Percentiles rank a stretch among this genome's conserved stretches.
Evolutionary conservation across 2,888 invertebrate genomes (phyloP).

Genomic region (Baronia brevicornis): DNA sequence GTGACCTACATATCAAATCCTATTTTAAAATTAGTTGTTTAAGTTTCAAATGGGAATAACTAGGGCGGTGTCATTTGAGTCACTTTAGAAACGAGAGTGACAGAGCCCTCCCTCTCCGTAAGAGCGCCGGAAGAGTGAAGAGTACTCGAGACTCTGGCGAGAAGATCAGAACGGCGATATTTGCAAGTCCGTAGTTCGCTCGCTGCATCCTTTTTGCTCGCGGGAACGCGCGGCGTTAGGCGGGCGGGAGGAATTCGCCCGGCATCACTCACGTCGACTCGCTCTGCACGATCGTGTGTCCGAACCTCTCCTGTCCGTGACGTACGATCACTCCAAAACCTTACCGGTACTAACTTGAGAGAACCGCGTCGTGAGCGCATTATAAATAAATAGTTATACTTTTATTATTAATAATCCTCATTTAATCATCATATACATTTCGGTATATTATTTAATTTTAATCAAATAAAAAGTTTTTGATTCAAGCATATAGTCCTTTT

Average conservation of each 20-base stretch:
- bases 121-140: constrained; percentile 51
- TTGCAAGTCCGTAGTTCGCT: constrained; percentile 50
- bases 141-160: constrained; percentile 66
- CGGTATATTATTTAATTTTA: too few relatives aligned
- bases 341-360: constrained; percentile 57
- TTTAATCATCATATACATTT: constrained; percentile 9
- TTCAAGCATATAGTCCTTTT: too few relatives aligned
- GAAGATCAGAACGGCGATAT: constrained; percentile 64
- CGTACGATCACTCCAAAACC: constrained; percentile 64
- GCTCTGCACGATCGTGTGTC: constrained; percentile 67
- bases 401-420: constrained; percentile 30
- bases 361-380: constrained; percentile 42
- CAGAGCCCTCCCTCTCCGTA: constrained; percentile 66
- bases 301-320: constrained; percentile 68
- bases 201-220: constrained; percentile 70
- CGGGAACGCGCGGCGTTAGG: constrained; percentile 50
- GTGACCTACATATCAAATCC: constrained; percentile 33
- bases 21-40: constrained; percentile 34
- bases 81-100: constrained; percentile 32
- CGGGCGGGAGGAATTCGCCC: constrained; percentile 60
- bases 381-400: constrained; percentile 32
- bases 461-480: too few relatives aligned
- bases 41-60: constrained; percentile 36
- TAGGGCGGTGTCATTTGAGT: constrained; percentile 29
- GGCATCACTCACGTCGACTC: constrained; percentile 70